Percentiles rank a stretch among this genome's conserved stretches.
Evolutionary conservation across 2,888 invertebrate genomes (phyloP).

Genomic region (Marasmarcha lunaedactyla): DNA sequence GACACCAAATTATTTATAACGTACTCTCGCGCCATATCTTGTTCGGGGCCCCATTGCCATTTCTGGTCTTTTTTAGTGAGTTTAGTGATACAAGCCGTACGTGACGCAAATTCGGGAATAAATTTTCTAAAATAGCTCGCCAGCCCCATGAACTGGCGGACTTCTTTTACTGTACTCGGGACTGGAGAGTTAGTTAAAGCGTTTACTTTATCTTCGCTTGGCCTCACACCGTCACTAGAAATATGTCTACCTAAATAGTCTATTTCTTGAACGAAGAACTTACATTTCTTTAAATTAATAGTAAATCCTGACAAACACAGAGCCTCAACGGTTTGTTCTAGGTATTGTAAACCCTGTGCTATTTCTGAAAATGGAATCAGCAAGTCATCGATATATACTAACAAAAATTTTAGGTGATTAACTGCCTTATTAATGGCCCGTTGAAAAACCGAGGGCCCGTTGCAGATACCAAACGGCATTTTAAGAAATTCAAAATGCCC

Average conservation of each 20-base stretch:
- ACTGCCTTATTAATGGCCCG: constrained; percentile 13
- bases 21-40: constrained; percentile 17
- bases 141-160: constrained; percentile 20
- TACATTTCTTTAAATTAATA: constrained; percentile 14
- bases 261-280: constrained; percentile 15
- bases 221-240: constrained; percentile 15
- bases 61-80: constrained; percentile 19
- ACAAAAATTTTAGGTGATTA: constrained; percentile 12
- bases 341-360: constrained; percentile 11
- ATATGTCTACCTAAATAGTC: constrained; percentile 18
- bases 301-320: constrained; percentile 10
- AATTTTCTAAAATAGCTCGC: constrained; percentile 22
- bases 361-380: constrained; percentile 12
- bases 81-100: constrained; percentile 19
- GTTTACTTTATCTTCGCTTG: constrained; percentile 14
- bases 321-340: constrained; percentile 9
- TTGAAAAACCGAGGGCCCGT: constrained; percentile 17
- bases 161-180: constrained; percentile 15
- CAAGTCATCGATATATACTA: constrained; percentile 16
- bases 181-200: constrained; percentile 13
- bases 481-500: constrained; percentile 16
- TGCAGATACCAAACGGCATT: constrained; percentile 18
- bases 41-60: constrained; percentile 21
- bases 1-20: constrained; percentile 15
- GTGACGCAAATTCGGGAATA: constrained; percentile 18